Evolutionary conservation across 1,140 invertebrate species (phyloP).

Genomic region (Drosophila nigrodunni): DNA sequence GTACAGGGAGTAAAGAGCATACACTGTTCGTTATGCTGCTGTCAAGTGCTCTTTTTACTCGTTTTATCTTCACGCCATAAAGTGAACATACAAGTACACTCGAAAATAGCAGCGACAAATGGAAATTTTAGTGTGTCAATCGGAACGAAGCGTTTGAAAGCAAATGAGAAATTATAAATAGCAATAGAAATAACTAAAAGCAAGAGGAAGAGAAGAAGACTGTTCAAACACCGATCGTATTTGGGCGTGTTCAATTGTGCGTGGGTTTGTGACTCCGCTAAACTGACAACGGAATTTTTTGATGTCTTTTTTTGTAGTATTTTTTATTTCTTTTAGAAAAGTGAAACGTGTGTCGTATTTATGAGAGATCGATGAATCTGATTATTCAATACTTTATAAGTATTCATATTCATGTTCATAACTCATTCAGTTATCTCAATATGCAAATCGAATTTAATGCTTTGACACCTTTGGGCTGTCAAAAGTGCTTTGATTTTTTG

Average conservation of each 20-base stretch:
- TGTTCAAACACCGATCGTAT: conserved; percentile 13
- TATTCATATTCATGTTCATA: conserved; percentile 5
- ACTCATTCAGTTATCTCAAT: conserved; percentile 21
- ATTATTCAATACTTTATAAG: conserved; percentile 21
- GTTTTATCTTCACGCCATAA: conserved; percentile 44
- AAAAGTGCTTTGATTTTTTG: conserved; percentile 29
- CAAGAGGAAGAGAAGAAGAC: not conserved
- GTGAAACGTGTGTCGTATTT: conserved; percentile 31
- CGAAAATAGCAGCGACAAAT: conserved; percentile 28
- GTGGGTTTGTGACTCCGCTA: conserved; percentile 48
- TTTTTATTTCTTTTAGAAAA: conserved; percentile 5
- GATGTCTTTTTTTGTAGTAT: not conserved
- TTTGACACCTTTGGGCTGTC: conserved; percentile 45
- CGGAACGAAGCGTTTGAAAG: conserved; percentile 59
- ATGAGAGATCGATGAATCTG: conserved; percentile 11
- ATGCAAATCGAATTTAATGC: conserved; percentile 49
- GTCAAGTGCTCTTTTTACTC: not conserved
- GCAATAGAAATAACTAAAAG: conserved; percentile 16
- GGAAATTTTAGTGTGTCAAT: conserved; percentile 64
- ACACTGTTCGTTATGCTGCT: not conserved
- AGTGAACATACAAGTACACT: conserved; percentile 36
- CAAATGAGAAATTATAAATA: conserved; percentile 63
- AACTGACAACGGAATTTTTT: not conserved
- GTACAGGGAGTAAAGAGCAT: conserved; percentile 8
- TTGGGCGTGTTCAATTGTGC: conserved; percentile 20